Conservation (phyloP, 2,113 vertebrate species). For the Austrofundulus limnaeus region DNA sequence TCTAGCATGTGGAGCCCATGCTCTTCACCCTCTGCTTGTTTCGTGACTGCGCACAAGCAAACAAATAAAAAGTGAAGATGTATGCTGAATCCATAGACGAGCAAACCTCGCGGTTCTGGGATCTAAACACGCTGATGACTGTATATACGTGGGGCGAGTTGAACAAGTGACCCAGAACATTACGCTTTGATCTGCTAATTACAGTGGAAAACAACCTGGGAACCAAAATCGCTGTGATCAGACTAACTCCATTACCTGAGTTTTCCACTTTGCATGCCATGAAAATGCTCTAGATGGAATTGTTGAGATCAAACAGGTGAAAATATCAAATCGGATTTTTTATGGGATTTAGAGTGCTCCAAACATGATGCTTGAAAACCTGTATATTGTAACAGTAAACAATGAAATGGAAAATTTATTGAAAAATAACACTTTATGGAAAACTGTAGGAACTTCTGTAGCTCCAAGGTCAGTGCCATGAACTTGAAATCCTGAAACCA, state of each 20-base stretch:
- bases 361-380: neutral
- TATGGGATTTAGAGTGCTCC: neutral
- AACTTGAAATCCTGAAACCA: too few relatives aligned
- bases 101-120: slow-evolving; percentile 30
- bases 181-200: slow-evolving; percentile 75
- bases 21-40: slow-evolving; percentile 60
- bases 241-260: slow-evolving; percentile 54
- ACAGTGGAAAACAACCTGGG: slow-evolving; percentile 64
- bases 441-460: too few relatives aligned
- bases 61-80: slow-evolving; percentile 69
- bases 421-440: neutral
- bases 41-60: slow-evolving; percentile 62
- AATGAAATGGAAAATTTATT: too few relatives aligned
- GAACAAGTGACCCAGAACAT: slow-evolving; percentile 61
- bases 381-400: too few relatives aligned
- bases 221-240: slow-evolving; percentile 26
- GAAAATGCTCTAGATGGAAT: slow-evolving; percentile 30
- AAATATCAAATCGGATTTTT: slow-evolving; percentile 21
- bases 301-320: slow-evolving; percentile 41
- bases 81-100: slow-evolving; percentile 57
- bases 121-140: slow-evolving; percentile 68
- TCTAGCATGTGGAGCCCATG: slow-evolving; percentile 70
- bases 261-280: slow-evolving; percentile 61
- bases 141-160: slow-evolving; percentile 50
- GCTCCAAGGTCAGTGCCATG: too few relatives aligned